Evolutionary conservation across 2,797 vertebrate genomes (phyloP).

Genomic region (Falco berigora): DNA sequence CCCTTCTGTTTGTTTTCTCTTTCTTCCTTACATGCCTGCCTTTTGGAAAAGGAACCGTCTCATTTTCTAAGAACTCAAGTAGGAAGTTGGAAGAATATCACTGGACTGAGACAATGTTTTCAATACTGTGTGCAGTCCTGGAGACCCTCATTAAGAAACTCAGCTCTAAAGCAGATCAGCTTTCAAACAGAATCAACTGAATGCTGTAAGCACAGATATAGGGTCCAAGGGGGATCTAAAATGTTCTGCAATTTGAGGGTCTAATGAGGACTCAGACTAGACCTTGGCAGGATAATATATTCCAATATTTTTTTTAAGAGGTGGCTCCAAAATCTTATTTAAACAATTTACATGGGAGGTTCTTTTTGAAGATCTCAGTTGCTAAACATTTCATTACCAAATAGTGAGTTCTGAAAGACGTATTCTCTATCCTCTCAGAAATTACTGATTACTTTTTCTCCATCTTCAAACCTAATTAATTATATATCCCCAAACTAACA

Average conservation of each 20-base stretch:
- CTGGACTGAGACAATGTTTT: not conserved
- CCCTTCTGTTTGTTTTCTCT: not conserved
- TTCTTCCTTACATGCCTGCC: not conserved
- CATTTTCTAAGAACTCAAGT: not conserved
- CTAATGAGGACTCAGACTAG: not conserved
- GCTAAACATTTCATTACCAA: not conserved
- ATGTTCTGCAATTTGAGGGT: not conserved
- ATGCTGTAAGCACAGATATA: not conserved
- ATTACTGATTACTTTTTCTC: not conserved
- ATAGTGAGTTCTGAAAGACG: not conserved
- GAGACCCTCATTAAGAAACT: not conserved
- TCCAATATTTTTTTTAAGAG: not conserved
- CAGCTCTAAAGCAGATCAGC: not conserved
- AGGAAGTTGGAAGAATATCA: not conserved
- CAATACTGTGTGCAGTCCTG: not conserved
- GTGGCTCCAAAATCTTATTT: slow-evolving; percentile 10
- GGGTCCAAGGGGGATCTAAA: slow-evolving; percentile 7
- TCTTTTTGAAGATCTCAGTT: not conserved
- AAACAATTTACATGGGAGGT: slow-evolving; percentile 7
- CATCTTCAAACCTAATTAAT: not conserved
- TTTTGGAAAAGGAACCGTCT: slow-evolving; percentile 9
- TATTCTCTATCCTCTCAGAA: not conserved
- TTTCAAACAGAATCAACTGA: slow-evolving; percentile 23
- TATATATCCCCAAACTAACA: not conserved
- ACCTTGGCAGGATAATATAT: slow-evolving; percentile 10